Evolutionary conservation across 2,113 vertebrate genomes (phyloP), one percentile per base, ranked within the genome.

Genomic region (Cavia porcellus): DNA sequence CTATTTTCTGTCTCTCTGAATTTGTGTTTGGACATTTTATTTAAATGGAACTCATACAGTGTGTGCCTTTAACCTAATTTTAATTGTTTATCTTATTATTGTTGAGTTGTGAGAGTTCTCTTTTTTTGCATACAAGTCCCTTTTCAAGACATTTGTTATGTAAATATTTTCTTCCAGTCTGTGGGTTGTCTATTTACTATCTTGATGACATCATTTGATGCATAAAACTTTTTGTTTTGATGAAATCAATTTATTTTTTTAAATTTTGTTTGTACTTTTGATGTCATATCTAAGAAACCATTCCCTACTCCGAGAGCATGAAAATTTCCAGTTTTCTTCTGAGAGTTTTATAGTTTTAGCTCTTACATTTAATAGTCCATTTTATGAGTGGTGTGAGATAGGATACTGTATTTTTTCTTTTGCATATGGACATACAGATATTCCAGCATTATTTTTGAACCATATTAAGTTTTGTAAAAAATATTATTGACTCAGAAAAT

Each of bases 321-420:
- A 70, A 61, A 55, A 32, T 92, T 90, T 95, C 22, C 12, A 45
- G 4, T 90, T 95, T 85, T 86, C 5, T 35, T 86, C 20, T 87
- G 82, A 38, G 9, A 74, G 38, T 74, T 92, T 64, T 91, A 22
- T 90, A 77, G 70, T 97, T 95, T 92, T 86, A 72, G 19, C 90
- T 92, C 14, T 83, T 90, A 55, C 32, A 55, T 82, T 95, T 84
- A 92, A 8, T 62, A 79, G 42, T 91, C 19, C 35, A 83, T 72
- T 94, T 86, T 97, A 14, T 62, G 1, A 61, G 14, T 89, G 45
- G 28, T 89, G 9, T 75, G 22, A 84, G 55, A 14, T 84, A 90
- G 10, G 1, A n/a, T 4, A 70, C 5, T 59, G 13, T 28, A 32
- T 90, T 95, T 57, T 82, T 95, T 88, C 45, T 94, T 86, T 95